Conservation (phyloP, 1,140 invertebrate species). For the Papilio polyxenes region DNA sequence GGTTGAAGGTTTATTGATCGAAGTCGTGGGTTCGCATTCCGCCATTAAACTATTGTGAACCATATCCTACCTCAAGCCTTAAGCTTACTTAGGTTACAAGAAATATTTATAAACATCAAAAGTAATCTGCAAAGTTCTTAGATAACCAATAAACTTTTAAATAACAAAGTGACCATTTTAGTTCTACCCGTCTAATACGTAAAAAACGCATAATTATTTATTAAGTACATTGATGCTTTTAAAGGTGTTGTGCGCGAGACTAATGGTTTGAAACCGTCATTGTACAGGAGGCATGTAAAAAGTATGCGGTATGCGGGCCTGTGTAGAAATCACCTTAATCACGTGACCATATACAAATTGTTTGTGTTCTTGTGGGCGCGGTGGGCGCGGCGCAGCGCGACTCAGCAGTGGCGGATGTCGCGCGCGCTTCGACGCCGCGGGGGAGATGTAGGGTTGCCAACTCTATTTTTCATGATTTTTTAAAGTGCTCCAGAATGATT, state of each 20-base stretch:
- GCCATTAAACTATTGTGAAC: no score
- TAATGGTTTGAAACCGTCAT: conserved; percentile 12
- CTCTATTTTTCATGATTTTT: not conserved
- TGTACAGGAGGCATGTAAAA: conserved; percentile 28
- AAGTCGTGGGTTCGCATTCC: no score
- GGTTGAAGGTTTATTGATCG: no score
- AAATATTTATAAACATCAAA: no score
- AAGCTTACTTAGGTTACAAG: no score
- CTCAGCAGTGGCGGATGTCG: conserved; percentile 8
- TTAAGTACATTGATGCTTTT: not conserved
- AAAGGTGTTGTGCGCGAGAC: not conserved
- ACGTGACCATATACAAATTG: conserved; percentile 37
- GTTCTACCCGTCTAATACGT: no score
- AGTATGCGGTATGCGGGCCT: not conserved
- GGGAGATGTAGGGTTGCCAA: conserved; percentile 27
- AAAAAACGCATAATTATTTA: not conserved
- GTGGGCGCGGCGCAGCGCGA: not conserved
- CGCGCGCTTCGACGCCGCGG: conserved; percentile 31
- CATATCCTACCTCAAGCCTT: no score
- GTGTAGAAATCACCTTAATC: conserved; percentile 32
- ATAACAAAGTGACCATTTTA: no score
- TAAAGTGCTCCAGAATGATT: not conserved
- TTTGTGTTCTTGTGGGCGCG: conserved; percentile 28
- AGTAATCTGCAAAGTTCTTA: no score
- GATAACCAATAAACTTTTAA: no score